phyloP scores from a whole-genome alignment of 2,797 vertebrate species.

The Florisuga fusca region DNA sequence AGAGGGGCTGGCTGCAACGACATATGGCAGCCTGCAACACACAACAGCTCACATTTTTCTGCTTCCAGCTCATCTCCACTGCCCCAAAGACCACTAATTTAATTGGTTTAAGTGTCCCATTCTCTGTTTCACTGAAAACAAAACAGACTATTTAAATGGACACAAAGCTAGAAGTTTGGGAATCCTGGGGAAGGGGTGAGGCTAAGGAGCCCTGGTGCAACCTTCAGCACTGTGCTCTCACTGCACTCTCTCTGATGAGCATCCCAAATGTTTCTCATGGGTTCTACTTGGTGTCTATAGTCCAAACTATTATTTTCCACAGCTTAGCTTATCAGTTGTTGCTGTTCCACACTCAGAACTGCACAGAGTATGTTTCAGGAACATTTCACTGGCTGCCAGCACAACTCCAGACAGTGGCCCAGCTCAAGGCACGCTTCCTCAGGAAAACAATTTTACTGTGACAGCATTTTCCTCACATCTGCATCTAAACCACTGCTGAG shows the following conservation, averaged over 20 bases:
- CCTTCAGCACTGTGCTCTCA: neutral
- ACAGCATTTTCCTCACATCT: slow-evolving; percentile 43
- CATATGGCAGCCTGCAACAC: slow-evolving; percentile 83
- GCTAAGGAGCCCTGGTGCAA: neutral
- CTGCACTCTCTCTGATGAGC: neutral
- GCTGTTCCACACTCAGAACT: neutral
- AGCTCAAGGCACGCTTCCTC: slow-evolving; percentile 15
- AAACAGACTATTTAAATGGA: neutral
- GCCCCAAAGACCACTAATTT: accelerated
- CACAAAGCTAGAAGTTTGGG: accelerated
- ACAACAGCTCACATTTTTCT: neutral
- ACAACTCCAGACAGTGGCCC: neutral
- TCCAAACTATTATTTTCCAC: neutral
- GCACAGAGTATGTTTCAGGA: neutral
- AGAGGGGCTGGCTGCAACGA: slow-evolving; percentile 84
- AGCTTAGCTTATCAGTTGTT: neutral
- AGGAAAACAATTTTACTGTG: slow-evolving; percentile 24
- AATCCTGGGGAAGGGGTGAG: accelerated
- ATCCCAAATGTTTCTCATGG: no score
- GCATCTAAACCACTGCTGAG: slow-evolving; percentile 38
- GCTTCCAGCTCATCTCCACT: neutral
- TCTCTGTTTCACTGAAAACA: no score
- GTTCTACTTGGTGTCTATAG: neutral
- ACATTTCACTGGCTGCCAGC: neutral
- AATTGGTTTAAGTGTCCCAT: neutral